phyloP scores from a whole-genome alignment of 2,888 invertebrate genomes.

The Eristalis pertinax region DNA sequence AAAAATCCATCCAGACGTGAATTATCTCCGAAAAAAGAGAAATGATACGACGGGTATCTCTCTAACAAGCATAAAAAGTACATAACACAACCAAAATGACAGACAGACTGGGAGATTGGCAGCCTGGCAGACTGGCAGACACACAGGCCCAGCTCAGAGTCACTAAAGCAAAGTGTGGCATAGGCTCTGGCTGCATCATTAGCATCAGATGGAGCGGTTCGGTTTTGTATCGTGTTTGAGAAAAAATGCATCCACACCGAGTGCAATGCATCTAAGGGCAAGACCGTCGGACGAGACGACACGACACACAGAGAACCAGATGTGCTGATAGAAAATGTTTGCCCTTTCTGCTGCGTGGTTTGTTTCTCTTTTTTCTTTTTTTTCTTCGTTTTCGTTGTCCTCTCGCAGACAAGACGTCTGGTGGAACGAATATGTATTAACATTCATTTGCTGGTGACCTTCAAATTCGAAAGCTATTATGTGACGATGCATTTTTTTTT shows the following conservation, averaged over 20 bases:
- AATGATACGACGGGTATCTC: constrained; percentile 30
- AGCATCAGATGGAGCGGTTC: constrained; percentile 12
- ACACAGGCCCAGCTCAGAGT: constrained; percentile 20
- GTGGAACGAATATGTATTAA: neutral
- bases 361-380: neutral
- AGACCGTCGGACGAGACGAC: constrained; percentile 27
- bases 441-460: constrained; percentile 57
- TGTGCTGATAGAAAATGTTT: constrained; percentile 34
- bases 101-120: constrained; percentile 37
- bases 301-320: constrained; percentile 20
- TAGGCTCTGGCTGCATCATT: constrained; percentile 49
- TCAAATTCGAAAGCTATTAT: constrained; percentile 48
- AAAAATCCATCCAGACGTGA: constrained; percentile 59
- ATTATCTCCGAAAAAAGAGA: constrained; percentile 43
- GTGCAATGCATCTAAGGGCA: constrained; percentile 66
- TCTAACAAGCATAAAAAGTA: constrained; percentile 61
- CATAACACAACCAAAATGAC: constrained; percentile 52
- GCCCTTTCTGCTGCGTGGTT: constrained; percentile 47
- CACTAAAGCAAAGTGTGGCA: constrained; percentile 10
- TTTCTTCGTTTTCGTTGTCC: neutral
- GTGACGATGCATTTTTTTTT: constrained; percentile 20
- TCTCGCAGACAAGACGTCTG: constrained; percentile 61
- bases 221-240: constrained; percentile 17
- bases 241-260: constrained; percentile 62
- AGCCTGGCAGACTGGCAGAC: constrained; percentile 45